Base-by-base conservation (phyloP, 2,113 vertebrate species). In the Mobula birostris region DNA sequence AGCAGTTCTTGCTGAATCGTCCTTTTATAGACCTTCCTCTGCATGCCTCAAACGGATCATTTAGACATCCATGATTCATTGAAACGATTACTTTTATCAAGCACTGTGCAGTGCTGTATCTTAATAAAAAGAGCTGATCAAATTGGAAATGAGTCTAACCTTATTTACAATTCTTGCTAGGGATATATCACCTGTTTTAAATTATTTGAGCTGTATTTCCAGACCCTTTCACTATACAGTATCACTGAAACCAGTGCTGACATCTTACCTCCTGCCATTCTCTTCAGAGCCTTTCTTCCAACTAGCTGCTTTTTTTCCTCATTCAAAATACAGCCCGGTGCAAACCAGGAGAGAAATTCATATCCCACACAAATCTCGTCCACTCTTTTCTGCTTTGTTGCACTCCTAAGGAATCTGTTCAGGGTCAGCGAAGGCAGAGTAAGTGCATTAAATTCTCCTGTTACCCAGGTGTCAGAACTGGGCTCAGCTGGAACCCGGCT, bases 231-330 rank as follows among this genome's bases (percentile, higher is more conserved):
- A 74, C 40, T 14, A 48, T 27, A 74, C 68, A 74, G 74, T 93
- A 74, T 93, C 19, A 61, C 83, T 87, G 56, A 61, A 58, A 61
- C 48, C 9, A 76, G 9, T 56, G 70, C 11, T 56, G 8, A 9
- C 91, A 32, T 68, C 88, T 74, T 93, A 93, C 91, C 91, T 76
- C 40, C 91, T 93, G 91, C 91, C 29, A 29, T 56, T 76, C 21
- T 56, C 21, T 1, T 76, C 40, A 15, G 27, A 74, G 40, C 36
- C 91, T 74, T 93, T 56, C 91, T 48, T 40, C 68, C 70, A 72
- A 56, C 68, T 56, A 40, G 68, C 36, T 74, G 68, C 40, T 17
- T 48, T 92, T 12, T 24, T 74, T 74, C 48, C 48, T 48, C 19
- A 21, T 48, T 56, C 5, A 93, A 93, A 76, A 74, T 68, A 40